Conservation (phyloP, 2,797 vertebrate species). For the Melanotaenia boesemani region DNA sequence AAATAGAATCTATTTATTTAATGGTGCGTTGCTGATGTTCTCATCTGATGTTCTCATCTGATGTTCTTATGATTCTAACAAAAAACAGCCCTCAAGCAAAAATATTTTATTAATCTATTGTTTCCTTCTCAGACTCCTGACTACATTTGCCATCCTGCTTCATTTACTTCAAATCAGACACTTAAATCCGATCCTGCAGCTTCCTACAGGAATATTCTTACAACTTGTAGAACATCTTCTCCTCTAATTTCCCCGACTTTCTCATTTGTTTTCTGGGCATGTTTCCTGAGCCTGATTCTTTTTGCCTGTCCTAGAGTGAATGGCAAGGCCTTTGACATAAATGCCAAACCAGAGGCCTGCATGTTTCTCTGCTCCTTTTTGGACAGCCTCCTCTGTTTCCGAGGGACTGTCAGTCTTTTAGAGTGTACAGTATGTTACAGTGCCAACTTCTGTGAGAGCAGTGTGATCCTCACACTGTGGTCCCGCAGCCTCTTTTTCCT, state of each 20-base stretch:
- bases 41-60: slow-evolving; percentile 13
- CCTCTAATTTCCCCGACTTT: slow-evolving; percentile 28
- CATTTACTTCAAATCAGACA: slow-evolving; percentile 45
- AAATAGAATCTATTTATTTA: slow-evolving; percentile 42
- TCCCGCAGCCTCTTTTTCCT: slow-evolving; percentile 61
- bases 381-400: slow-evolving; percentile 68
- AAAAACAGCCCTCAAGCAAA: slow-evolving; percentile 49
- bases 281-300: slow-evolving; percentile 74
- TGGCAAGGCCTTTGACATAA: slow-evolving; percentile 78
- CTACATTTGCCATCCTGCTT: slow-evolving; percentile 31
- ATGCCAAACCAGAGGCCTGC: slow-evolving; percentile 78
- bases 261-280: slow-evolving; percentile 65
- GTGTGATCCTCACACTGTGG: slow-evolving; percentile 67
- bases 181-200: slow-evolving; percentile 31
- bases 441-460: slow-evolving; percentile 81
- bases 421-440: slow-evolving; percentile 80
- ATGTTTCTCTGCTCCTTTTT: slow-evolving; percentile 76
- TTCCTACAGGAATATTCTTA: slow-evolving; percentile 32
- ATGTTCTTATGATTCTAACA: slow-evolving; percentile 57
- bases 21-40: slow-evolving; percentile 53
- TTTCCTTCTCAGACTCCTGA: slow-evolving; percentile 19
- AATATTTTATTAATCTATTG: slow-evolving; percentile 60
- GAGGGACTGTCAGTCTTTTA: slow-evolving; percentile 69
- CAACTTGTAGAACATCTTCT: slow-evolving; percentile 21
- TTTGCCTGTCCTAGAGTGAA: slow-evolving; percentile 77